phyloP scores from a whole-genome alignment of 23 tunicate genomes.

The Halocynthia roretzi region DNA sequence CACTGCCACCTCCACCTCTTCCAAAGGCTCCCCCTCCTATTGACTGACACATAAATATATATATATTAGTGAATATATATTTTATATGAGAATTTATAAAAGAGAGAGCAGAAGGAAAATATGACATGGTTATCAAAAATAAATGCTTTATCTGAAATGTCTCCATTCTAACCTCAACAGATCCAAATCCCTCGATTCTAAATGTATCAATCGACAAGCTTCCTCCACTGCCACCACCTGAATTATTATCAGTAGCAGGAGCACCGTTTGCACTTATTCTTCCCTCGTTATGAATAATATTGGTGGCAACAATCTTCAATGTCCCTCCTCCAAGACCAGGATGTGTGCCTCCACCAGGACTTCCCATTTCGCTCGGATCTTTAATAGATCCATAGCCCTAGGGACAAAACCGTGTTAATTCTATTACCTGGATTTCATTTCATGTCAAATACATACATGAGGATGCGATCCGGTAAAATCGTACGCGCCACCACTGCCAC shows the following conservation, averaged over 20 bases:
- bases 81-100: too few species aligned
- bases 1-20: constrained; percentile 23
- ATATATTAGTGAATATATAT: too few species aligned
- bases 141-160: neutral
- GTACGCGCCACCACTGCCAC: constrained; percentile 19
- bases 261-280: constrained; percentile 21
- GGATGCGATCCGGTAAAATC: neutral
- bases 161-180: constrained; percentile 22
- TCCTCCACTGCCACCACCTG: constrained; percentile 32
- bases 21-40: too few species aligned
- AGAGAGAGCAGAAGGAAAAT: too few species aligned
- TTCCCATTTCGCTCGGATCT: constrained; percentile 15
- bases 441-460: too few species aligned
- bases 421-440: too few species aligned
- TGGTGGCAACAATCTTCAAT: neutral
- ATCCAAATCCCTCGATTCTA: constrained; percentile 20
- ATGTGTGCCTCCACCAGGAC: constrained; percentile 11
- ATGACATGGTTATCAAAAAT: too few species aligned
- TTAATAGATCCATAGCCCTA: constrained; percentile 32
- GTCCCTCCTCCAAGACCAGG: constrained; percentile 21
- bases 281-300: constrained; percentile 17
- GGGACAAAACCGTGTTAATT: neutral
- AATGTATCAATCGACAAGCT: constrained; percentile 11
- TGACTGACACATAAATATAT: too few species aligned
- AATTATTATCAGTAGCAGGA: neutral